These are phyloP conservation scores for Otolemur crassicaudatus DNA, from an alignment of 2,797 vertebrate genomes.

Conservation along the genomic window DNA sequence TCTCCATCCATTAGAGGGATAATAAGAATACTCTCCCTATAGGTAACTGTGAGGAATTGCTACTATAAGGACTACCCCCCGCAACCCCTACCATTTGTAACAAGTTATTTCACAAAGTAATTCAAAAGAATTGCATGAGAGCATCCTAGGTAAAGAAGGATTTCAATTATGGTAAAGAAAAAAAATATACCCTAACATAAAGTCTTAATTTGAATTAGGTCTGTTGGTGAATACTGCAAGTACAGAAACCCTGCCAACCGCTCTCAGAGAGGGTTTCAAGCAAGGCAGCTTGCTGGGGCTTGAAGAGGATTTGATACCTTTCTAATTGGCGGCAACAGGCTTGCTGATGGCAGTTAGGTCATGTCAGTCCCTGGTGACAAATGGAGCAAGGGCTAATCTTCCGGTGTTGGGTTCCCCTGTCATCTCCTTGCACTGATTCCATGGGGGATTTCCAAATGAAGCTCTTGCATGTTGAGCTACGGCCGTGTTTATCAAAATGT, in stretches of 20 bases:
- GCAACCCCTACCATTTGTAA: neutral
- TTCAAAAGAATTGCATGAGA: neutral
- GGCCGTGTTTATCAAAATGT: slow-evolving; percentile 3
- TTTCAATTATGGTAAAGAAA: neutral
- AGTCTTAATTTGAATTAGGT: neutral
- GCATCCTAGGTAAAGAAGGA: neutral
- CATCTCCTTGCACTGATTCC: neutral
- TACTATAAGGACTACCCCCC: neutral
- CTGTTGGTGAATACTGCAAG: neutral
- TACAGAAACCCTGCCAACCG: neutral
- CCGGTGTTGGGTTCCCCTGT: neutral
- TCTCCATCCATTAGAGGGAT: neutral
- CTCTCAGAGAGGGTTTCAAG: neutral
- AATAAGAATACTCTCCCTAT: neutral
- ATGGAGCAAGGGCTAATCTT: neutral
- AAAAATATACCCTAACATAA: neutral
- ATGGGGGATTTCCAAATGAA: neutral
- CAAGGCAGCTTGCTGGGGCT: neutral
- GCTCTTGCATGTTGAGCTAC: neutral
- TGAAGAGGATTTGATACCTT: neutral
- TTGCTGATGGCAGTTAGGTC: neutral
- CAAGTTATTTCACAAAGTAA: neutral
- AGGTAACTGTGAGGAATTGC: neutral
- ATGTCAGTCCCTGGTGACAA: neutral
- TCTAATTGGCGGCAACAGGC: neutral